Base-by-base conservation (phyloP, 2,888 invertebrate species). In the Cephus spinipes region DNA sequence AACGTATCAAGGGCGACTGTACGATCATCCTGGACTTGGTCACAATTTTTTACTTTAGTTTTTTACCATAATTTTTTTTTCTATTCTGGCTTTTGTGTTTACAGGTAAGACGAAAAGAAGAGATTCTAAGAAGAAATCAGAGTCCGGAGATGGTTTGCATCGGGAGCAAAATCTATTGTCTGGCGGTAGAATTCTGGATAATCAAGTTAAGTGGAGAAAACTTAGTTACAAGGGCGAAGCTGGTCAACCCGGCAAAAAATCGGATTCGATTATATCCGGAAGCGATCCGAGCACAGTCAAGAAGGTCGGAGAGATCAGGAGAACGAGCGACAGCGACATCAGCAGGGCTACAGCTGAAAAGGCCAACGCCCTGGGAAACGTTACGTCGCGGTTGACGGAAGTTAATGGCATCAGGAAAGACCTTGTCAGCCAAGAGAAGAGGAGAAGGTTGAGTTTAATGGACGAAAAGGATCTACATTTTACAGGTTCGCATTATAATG, bases 401-500 rank as follows among this genome's bases (percentile, higher is more conserved):
- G 93, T 94, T 77, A 95, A 95, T 83, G 95, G 95, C 69, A 84
- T 91, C 73, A 87, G 89, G 73, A 91, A 90, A 79, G 91, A 91
- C 81, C 92, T 95, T 80, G 91, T 94, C 76, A 91, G 92, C 79
- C 93, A 93, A 33, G 95, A 95, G 84, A 95, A 95, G 92, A 94
- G 94, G 89, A 92, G 95, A 89, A 93, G 95, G 85, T 92, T 94
- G 85, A 91, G 91, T 81, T 85, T 91, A 80, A 87, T 90, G 82
- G 92, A 91, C 40, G 91, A 91, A 76, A 91, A 91, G 80, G 91
- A 92, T 87, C 87, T 91, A 79, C 90, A 89, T 84, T 85, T 88
- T 86, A 85, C 88, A 88, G 91, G 91, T 91, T 73, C 78, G 69
- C 11, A 30, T 69, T 78, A 31, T 73, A 32, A 68, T 69, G n/a